Conservation (phyloP, 2,888 invertebrate species). For the Acrobasis repandana region DNA sequence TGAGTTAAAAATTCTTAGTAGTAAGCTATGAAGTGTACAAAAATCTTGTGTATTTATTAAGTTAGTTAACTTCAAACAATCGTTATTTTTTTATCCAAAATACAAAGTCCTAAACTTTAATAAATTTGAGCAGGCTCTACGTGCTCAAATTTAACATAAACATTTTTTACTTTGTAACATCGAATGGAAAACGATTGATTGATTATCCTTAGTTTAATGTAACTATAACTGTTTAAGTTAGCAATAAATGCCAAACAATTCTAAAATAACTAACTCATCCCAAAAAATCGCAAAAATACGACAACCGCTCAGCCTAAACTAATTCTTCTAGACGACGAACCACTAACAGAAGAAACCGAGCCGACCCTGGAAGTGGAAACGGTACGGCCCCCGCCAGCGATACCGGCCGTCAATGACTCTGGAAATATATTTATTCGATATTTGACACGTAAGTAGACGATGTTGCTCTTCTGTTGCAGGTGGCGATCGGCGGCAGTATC, state of each 20-base stretch:
- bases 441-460: slow-evolving; percentile 72
- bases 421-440: slow-evolving; percentile 69
- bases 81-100: too few relatives aligned
- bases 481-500: neutral
- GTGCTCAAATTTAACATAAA: too few relatives aligned
- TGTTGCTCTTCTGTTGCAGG: slow-evolving; percentile 61
- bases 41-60: too few relatives aligned
- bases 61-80: too few relatives aligned
- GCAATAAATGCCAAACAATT: neutral
- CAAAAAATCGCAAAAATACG: slow-evolving; percentile 59
- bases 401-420: slow-evolving; percentile 62
- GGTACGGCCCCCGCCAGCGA: slow-evolving; percentile 46
- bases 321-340: slow-evolving; percentile 54
- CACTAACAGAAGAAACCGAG: slow-evolving; percentile 66
- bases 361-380: slow-evolving; percentile 52
- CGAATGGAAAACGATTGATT: too few relatives aligned
- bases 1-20: too few relatives aligned
- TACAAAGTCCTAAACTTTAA: too few relatives aligned
- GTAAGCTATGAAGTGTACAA: too few relatives aligned
- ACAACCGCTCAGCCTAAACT: slow-evolving; percentile 57
- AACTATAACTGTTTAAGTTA: too few relatives aligned
- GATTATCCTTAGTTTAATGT: too few relatives aligned
- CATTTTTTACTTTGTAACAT: too few relatives aligned
- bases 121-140: too few relatives aligned
- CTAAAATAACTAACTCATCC: neutral